Percentiles rank a stretch among this genome's conserved stretches.
Evolutionary conservation across 2,113 vertebrate genomes (phyloP).

Genomic region (Myiozetetes cayanensis): DNA sequence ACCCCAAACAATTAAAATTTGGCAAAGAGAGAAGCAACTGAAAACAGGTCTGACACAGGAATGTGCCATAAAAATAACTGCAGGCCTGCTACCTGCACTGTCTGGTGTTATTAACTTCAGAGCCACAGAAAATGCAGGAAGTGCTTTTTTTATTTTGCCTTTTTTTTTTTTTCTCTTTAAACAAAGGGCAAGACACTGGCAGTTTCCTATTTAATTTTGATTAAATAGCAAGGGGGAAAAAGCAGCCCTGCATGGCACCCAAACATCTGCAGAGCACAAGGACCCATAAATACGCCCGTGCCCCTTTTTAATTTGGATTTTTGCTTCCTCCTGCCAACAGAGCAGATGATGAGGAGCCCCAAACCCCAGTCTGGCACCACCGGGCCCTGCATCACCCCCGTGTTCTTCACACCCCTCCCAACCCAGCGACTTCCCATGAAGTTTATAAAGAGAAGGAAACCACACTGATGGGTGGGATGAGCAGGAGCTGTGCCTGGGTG

Average conservation of each 20-base stretch:
- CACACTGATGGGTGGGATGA: too few species aligned
- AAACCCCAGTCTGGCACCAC: accelerated
- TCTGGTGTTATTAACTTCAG: conserved; percentile 28
- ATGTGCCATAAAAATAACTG: conserved; percentile 19
- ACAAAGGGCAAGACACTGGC: background rate
- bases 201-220: conserved; percentile 16
- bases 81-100: background rate
- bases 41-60: background rate
- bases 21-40: background rate
- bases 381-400: accelerated
- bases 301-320: background rate
- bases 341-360: background rate
- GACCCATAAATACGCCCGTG: accelerated
- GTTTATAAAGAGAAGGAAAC: background rate
- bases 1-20: conserved; percentile 13
- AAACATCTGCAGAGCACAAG: background rate
- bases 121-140: conserved; percentile 33
- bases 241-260: background rate
- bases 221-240: background rate
- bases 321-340: background rate
- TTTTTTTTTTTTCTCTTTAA: background rate
- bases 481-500: accelerated
- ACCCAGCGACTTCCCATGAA: background rate
- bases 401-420: accelerated
- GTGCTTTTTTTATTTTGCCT: background rate